A percentile compares a stretch with the other conserved stretches of the same genome.
These are phyloP conservation scores for Barnardius zonarius DNA, from an alignment of 2,113 vertebrate genomes.

Conservation along the genomic window DNA sequence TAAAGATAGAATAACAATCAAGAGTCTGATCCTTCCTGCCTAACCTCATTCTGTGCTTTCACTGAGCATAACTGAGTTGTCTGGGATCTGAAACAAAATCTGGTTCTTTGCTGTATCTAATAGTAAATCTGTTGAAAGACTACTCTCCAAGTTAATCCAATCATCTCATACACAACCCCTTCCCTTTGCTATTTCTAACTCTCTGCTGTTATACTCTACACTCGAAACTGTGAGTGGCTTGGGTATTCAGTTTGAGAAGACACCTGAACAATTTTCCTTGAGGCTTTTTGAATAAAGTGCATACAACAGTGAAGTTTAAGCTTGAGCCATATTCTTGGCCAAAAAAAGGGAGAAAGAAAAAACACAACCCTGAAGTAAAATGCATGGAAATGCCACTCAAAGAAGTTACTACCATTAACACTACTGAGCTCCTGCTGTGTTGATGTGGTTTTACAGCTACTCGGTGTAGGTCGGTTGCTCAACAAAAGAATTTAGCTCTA, in stretches of 20 bases:
- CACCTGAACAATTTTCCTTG: neutral
- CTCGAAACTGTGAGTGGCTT: neutral
- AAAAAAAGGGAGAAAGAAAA: neutral
- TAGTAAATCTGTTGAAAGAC: neutral
- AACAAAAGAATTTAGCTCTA: slow-evolving; percentile 44
- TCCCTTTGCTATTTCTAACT: neutral
- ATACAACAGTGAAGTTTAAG: neutral
- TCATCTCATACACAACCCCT: neutral
- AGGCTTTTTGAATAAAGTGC: neutral
- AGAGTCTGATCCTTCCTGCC: neutral
- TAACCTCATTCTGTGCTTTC: neutral
- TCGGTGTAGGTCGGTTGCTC: slow-evolving; percentile 16
- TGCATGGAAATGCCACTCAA: neutral
- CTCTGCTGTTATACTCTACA: neutral
- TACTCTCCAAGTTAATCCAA: neutral
- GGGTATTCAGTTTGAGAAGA: neutral
- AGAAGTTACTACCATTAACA: neutral
- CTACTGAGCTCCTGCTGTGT: neutral
- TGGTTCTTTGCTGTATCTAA: neutral
- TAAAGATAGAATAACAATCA: neutral
- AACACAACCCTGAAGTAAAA: neutral
- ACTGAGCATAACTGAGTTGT: neutral
- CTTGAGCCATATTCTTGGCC: neutral
- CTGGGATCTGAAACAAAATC: neutral
- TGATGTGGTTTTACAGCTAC: neutral